A percentile compares a stretch with the other conserved stretches of the same genome.
phyloP scores from a whole-genome alignment of 2,797 vertebrate genomes.

The Gila robusta region DNA sequence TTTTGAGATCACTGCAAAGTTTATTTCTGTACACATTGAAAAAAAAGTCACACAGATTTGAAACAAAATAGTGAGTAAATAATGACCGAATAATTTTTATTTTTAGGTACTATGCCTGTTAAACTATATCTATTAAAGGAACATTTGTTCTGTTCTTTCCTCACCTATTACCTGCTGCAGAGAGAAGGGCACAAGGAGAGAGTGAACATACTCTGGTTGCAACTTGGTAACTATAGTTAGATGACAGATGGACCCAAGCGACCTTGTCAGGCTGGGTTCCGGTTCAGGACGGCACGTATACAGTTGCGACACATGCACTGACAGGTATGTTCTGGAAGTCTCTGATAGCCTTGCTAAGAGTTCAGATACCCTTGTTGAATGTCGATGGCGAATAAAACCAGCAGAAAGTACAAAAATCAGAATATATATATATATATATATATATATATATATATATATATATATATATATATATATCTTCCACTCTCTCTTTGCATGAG shows the following conservation, averaged over 20 bases:
- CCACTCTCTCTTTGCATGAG: background rate
- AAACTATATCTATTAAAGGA: background rate
- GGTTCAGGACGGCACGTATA: conserved; percentile 69
- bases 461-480: background rate
- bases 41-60: background rate
- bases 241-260: conserved; percentile 75
- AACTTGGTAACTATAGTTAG: conserved; percentile 40
- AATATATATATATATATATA: too few relatives aligned
- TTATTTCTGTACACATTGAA: too few relatives aligned
- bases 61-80: background rate
- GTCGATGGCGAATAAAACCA: background rate
- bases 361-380: conserved; percentile 20
- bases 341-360: conserved; percentile 13
- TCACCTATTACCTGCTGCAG: conserved; percentile 19
- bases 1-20: background rate
- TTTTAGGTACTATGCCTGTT: background rate
- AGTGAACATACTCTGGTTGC: conserved; percentile 34
- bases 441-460: background rate
- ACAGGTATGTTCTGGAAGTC: conserved; percentile 22
- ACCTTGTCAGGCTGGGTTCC: conserved; percentile 72
- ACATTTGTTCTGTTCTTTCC: background rate
- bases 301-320: conserved; percentile 50
- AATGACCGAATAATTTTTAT: background rate
- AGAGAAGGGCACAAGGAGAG: conserved; percentile 34
- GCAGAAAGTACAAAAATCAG: background rate